Base-by-base conservation (phyloP, 1,140 invertebrate species). In the Penaeus chinensis region DNA sequence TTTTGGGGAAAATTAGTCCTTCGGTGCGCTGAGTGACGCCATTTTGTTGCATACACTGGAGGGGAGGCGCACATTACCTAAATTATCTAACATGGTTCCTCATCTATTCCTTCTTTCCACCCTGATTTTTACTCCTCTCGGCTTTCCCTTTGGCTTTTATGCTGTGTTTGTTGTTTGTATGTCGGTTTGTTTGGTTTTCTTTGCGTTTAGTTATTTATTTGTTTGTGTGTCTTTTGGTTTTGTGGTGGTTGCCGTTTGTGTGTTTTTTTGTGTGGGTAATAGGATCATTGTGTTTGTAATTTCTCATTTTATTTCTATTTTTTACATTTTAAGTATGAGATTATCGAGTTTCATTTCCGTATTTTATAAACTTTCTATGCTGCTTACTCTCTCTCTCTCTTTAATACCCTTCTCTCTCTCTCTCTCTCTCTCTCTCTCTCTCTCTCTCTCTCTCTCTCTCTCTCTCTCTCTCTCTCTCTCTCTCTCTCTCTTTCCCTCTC, bases 21-120 rank as follows among this genome's bases (percentile, higher is more conserved):
- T 77, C 74, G 71, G 60, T 65, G 78, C 61, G 76, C 42, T 24
- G 84, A 77, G 71, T 69, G 84, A 78, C 84, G 84, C 84, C 84
- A 85, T 85, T 80, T 85, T 85, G 84, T 85, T 85, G 84, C 84
- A 85, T 66, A 85, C 84, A 85, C 76, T 60, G 62, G 22, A 69
- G 76, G 77, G 84, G 78, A 54, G 76, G 10, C 37, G 42, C 27
- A 74, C 84, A 85, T 85, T 85, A 85, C 76, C 76, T 80, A 80
- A 85, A 85, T 85, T 85, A 85, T 79, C 76, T 42, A 60, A 85
- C 84, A 85, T 76, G 62, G 13, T 42, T 80, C 42, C 84, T 80
- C 84, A 85, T 85, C 69, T 85, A 85, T 80, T 20, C 84, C 19
- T 24, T 60, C 61, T 32, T 62, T 54, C 84, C 62, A 60, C n/a